Base-by-base conservation (phyloP, 2,888 invertebrate species). In the Acrobasis suavella region DNA sequence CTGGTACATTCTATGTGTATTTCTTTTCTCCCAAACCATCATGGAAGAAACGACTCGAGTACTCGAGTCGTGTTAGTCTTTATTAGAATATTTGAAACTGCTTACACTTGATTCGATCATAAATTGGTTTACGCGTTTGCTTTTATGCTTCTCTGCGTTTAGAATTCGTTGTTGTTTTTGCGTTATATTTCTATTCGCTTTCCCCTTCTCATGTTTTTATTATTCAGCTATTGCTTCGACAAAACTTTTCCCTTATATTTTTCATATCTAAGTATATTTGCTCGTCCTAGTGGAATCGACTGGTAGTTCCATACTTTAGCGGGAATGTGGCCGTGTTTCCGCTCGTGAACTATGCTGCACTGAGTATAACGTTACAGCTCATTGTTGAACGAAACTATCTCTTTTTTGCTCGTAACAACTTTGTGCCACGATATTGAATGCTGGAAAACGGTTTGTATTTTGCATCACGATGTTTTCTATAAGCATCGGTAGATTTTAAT, bases 281-380 rank as follows among this genome's bases (percentile, higher is more conserved):
- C 46, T n/a, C 14, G 32, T 46, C 46, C 32, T 52, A 10, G 46
- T 17, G 37, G 9, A 42, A 56, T 56, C 42, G 17, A 9, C 15
- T 16, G 38, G 38, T 14, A 32, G 38, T 55, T 56, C 42, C 56
- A 22, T 42, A 56, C 17, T 56, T 55, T 42, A 46, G 14, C 16
- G 14, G 56, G 56, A 56, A 56, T 56, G 56, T 56, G n/a, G 56
- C 42, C 16, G 56, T 56, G 32, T 56, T 56, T 38, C 54, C 56
- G 56, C 42, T 42, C 42, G 56, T 22, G 56, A 56, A 56, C 56
- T 56, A 37, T 39, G n/a, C 56, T 42, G 42, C 56, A 56, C 42
- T 14, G 56, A 55, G 55, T 39, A 42, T 22, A 56, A 56, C 46
- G 42, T 56, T 15, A 39, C 42, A 42, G 56, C 42, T 56, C 42